phyloP scores from a whole-genome alignment of 2,888 invertebrate species.

The Euzophera pinguis region DNA sequence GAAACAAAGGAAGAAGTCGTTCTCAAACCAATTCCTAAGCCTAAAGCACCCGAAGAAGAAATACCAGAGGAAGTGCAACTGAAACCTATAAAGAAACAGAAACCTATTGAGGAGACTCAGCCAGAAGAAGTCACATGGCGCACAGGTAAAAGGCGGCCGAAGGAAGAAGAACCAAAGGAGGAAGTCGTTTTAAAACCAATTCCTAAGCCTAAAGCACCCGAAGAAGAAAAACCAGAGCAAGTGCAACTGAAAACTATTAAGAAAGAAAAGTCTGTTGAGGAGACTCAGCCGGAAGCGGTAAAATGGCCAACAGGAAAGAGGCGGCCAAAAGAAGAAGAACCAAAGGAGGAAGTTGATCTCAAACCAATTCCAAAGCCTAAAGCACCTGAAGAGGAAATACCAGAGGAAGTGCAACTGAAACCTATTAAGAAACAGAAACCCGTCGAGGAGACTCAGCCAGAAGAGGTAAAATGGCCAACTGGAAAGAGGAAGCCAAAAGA shows the following conservation, averaged over 20 bases:
- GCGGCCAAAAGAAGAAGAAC: constrained; percentile 34
- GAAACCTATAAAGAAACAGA: constrained; percentile 41
- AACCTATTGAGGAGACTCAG: constrained; percentile 30
- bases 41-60: constrained; percentile 37
- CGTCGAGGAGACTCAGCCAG: no score
- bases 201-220: constrained; percentile 36
- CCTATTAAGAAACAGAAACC: constrained; percentile 39
- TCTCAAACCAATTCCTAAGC: constrained; percentile 49
- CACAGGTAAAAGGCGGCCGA: constrained; percentile 42
- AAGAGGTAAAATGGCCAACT: no score
- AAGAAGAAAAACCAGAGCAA: constrained; percentile 39
- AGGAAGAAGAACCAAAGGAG: constrained; percentile 46
- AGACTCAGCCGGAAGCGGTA: constrained; percentile 34
- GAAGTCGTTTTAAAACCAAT: constrained; percentile 37
- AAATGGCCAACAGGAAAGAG: constrained; percentile 41
- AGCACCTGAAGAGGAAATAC: constrained; percentile 43
- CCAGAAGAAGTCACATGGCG: constrained; percentile 40
- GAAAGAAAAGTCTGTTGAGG: constrained; percentile 33
- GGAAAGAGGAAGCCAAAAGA: no score
- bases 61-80: constrained; percentile 46
- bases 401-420: constrained; percentile 49
- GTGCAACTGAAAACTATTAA: constrained; percentile 31
- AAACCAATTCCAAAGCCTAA: constrained; percentile 50
- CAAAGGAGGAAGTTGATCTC: constrained; percentile 45
- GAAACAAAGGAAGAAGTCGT: constrained; percentile 51